Conservation (phyloP, 2,113 vertebrate species). For the Ondatra zibethicus region DNA sequence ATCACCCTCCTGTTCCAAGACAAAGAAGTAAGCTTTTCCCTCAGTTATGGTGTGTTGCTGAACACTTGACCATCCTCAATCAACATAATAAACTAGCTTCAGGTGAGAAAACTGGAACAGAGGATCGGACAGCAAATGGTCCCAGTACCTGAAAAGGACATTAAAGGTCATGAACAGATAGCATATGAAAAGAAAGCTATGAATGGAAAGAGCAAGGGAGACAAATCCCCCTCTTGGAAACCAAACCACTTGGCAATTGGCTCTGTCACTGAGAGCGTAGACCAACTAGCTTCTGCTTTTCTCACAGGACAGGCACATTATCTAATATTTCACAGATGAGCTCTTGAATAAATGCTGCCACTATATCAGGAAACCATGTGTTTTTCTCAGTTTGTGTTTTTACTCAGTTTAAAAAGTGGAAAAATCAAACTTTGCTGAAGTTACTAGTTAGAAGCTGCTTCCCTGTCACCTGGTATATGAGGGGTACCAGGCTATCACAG, state of each 20-base stretch:
- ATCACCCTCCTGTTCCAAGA: neutral
- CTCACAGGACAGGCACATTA: neutral
- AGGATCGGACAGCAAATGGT: neutral
- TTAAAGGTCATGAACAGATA: neutral
- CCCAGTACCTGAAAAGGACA: neutral
- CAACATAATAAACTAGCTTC: neutral
- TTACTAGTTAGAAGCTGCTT: neutral
- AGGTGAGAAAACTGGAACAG: neutral
- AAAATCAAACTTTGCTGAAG: neutral
- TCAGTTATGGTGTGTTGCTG: neutral
- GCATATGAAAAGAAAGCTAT: rapidly evolving
- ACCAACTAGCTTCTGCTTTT: neutral
- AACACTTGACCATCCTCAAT: neutral
- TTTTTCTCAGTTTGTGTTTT: neutral
- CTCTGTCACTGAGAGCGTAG: neutral
- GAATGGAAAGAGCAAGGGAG: neutral
- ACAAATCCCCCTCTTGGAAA: neutral
- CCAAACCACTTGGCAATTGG: neutral
- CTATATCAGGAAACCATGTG: neutral
- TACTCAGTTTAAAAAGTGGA: neutral
- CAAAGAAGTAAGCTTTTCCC: neutral
- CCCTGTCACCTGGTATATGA: neutral
- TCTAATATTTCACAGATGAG: neutral
- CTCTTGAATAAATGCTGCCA: neutral
- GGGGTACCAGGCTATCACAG: neutral